Conservation (phyloP, 2,797 vertebrate species). For the Enteromius afrohamiltoni region DNA sequence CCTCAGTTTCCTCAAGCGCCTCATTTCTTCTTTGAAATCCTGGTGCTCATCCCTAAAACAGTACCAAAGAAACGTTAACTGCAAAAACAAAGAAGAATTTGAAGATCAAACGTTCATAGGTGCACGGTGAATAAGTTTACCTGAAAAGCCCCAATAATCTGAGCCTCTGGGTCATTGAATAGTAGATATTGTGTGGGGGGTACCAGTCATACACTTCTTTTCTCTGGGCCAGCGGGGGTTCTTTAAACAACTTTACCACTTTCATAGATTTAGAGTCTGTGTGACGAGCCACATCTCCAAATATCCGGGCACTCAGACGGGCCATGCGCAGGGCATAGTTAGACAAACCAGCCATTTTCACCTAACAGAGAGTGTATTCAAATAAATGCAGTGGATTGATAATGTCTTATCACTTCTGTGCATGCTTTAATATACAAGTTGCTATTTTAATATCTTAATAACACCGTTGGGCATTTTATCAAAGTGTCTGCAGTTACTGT, state of each 20-base stretch:
- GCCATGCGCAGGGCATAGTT: constrained; percentile 88
- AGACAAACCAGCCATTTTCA: constrained; percentile 76
- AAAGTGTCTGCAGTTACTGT: background rate
- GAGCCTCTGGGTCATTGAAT: constrained; percentile 84
- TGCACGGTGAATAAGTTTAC: constrained; percentile 66
- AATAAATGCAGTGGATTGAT: background rate
- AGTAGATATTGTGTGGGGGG: constrained; percentile 89
- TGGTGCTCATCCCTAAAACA: constrained; percentile 90
- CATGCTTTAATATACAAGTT: background rate
- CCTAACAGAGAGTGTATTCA: background rate
- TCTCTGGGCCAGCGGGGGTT: constrained; percentile 82
- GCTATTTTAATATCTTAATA: background rate
- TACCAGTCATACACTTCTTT: constrained; percentile 92
- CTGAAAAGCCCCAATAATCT: constrained; percentile 91
- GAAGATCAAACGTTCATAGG: background rate
- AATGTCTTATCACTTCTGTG: background rate
- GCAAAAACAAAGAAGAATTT: background rate
- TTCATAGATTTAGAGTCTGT: constrained; percentile 90
- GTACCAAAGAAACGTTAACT: background rate
- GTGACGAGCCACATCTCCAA: constrained; percentile 84
- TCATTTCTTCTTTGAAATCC: constrained; percentile 95
- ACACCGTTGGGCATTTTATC: background rate
- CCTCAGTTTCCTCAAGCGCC: constrained; percentile 86
- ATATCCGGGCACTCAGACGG: constrained; percentile 88
- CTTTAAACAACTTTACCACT: constrained; percentile 89